Evolutionary conservation across 2,113 vertebrate species (phyloP).

Genomic region (Nansenia antarctica): DNA sequence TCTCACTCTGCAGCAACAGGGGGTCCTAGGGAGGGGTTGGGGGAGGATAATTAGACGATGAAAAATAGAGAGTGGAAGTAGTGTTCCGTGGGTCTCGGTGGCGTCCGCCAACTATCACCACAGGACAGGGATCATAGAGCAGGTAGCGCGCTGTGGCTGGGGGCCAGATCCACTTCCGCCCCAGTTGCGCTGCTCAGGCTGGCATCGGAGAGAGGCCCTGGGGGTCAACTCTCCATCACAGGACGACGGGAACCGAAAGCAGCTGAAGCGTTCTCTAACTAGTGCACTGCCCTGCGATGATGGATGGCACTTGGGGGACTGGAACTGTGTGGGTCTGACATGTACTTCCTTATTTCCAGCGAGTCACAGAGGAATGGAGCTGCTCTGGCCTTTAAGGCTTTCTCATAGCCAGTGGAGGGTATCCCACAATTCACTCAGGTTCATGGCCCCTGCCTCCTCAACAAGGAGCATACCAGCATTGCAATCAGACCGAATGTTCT

Average conservation of each 20-base stretch:
- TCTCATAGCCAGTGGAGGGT: slow-evolving; percentile 47
- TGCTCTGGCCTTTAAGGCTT: slow-evolving; percentile 50
- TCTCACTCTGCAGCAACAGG: slow-evolving; percentile 44
- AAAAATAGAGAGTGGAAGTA: slow-evolving; percentile 53
- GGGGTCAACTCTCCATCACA: slow-evolving; percentile 70
- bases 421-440: slow-evolving; percentile 46
- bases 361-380: slow-evolving; percentile 60
- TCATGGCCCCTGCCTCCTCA: slow-evolving; percentile 44
- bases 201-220: slow-evolving; percentile 60
- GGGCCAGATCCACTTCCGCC: slow-evolving; percentile 66
- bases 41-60: slow-evolving; percentile 55
- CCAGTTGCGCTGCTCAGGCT: slow-evolving; percentile 61
- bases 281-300: slow-evolving; percentile 76
- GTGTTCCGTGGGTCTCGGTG: slow-evolving; percentile 40
- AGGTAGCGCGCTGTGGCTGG: slow-evolving; percentile 59
- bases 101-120: slow-evolving; percentile 47
- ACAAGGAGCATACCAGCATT: slow-evolving; percentile 11
- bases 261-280: slow-evolving; percentile 71
- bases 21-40: slow-evolving; percentile 36
- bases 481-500: slow-evolving; percentile 24
- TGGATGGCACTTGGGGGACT: slow-evolving; percentile 77
- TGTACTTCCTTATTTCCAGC: slow-evolving; percentile 73
- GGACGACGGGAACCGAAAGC: slow-evolving; percentile 57
- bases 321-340: slow-evolving; percentile 69
- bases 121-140: slow-evolving; percentile 52